Evolutionary conservation across 92 coral and sea anemone species (phyloP), one percentile per base, ranked within the genome.

Genomic region (Ricordea florida): DNA sequence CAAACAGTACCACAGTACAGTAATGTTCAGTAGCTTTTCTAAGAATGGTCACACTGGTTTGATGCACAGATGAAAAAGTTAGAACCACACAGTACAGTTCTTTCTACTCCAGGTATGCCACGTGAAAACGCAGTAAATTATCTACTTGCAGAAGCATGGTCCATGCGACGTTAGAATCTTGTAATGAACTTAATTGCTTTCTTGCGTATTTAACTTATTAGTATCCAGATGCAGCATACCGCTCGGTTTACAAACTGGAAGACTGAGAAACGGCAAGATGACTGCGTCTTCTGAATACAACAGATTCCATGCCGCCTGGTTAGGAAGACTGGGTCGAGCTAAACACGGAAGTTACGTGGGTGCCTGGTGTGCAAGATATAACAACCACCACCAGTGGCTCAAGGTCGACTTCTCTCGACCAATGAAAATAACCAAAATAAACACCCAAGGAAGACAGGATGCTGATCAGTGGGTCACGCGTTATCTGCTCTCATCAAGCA

Each of bases 221-320:
- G 80, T 73, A 8, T 13, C 43, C 10, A 4, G 33, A 14, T 86
- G 97, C 35, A 57, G 67, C 58, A 50, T 62, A 15, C 87, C 96
- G 2, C 81, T 90, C 16, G 98, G 96, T 21, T 56, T 92, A 77
- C 71, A 81, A 49, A 88, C 75, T 32, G 76, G 74, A 15, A 80
- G 86, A 28, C 81, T 92, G 25, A 71, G 60, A 25, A 81, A 86
- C 15, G 50, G 76, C 42, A 74, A 69, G 55, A 59, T 93, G 29
- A 81, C 80, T 21, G 96, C 89, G 2, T 93, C 98, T 0, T 90
- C 98, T 0, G 66, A 83, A 35, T 7, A 44, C 41, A 86, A 86
- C 62, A 74, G 52, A 17, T 66, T 65, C 25, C 78, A 81, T 65
- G 75, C 82, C 2, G 86, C 87, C 3, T 28, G 72, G 52, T 71